Percentiles rank a stretch among this genome's conserved stretches.
phyloP scores from a whole-genome alignment of 2,113 vertebrate genomes.

The Sterna hirundo region DNA sequence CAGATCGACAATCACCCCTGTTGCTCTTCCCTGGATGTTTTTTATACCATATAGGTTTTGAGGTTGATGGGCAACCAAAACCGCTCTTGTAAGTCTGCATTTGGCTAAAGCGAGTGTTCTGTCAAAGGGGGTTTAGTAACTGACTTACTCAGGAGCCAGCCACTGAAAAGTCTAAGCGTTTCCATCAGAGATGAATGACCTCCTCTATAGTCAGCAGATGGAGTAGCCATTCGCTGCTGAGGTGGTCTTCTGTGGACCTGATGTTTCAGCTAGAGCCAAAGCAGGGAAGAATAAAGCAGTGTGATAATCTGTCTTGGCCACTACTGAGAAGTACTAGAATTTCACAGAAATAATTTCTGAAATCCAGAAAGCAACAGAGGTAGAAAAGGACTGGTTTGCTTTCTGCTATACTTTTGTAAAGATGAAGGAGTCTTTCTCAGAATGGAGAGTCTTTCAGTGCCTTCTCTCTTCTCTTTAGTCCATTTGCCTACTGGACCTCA shows the following conservation, averaged over 20 bases:
- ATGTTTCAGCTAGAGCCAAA: neutral
- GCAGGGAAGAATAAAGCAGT: neutral
- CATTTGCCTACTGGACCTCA: neutral
- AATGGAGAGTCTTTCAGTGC: neutral
- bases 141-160: neutral
- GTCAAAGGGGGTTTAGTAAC: neutral
- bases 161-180: neutral
- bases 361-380: neutral
- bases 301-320: neutral
- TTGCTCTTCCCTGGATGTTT: neutral
- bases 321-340: neutral
- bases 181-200: neutral
- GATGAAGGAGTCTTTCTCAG: neutral
- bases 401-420: neutral
- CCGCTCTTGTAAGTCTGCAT: neutral
- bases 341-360: neutral
- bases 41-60: neutral
- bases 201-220: slow-evolving; percentile 11
- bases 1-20: neutral
- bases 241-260: neutral
- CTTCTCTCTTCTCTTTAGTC: neutral
- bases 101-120: neutral
- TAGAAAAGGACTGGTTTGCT: neutral
- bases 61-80: neutral
- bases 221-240: neutral